Evolutionary conservation across 1,140 invertebrate species (phyloP).

Genomic region (Drosophila auraria): DNA sequence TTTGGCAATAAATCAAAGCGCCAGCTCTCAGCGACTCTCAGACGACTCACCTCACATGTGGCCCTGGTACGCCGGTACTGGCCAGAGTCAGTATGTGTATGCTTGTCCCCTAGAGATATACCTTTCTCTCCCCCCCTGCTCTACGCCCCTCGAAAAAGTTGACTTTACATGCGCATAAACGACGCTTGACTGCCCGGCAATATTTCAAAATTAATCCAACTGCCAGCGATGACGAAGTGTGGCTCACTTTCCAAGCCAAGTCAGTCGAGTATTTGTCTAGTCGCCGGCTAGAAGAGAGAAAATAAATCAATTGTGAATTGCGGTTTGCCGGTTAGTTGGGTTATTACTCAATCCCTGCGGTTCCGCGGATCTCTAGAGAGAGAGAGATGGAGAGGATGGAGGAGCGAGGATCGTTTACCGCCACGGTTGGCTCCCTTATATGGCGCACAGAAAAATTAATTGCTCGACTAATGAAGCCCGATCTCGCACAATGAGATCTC

Average conservation of each 20-base stretch:
- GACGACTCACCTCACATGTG: slow-evolving; percentile 69
- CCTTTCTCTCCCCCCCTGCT: slow-evolving; percentile 15
- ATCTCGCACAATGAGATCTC: slow-evolving; percentile 57
- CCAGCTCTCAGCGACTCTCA: slow-evolving; percentile 57
- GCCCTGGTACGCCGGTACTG: slow-evolving; percentile 50
- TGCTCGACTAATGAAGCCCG: slow-evolving; percentile 75
- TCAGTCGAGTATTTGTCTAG: slow-evolving; percentile 71
- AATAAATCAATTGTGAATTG: slow-evolving; percentile 76
- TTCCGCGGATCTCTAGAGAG: slow-evolving; percentile 1
- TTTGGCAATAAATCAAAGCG: slow-evolving; percentile 77
- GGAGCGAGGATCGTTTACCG: slow-evolving; percentile 31
- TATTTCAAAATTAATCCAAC: slow-evolving; percentile 84
- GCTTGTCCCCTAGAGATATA: slow-evolving; percentile 30
- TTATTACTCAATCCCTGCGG: slow-evolving; percentile 77
- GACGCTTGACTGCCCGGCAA: slow-evolving; percentile 60
- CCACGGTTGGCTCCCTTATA: slow-evolving; percentile 54
- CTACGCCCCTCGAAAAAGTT: slow-evolving; percentile 4
- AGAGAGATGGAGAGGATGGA: not conserved
- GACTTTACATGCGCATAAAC: slow-evolving; percentile 72
- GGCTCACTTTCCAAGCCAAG: slow-evolving; percentile 65
- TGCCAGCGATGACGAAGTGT: slow-evolving; percentile 82
- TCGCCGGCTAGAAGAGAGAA: slow-evolving; percentile 69
- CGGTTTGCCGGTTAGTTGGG: slow-evolving; percentile 61
- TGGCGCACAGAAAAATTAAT: slow-evolving; percentile 69
- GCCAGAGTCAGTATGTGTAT: slow-evolving; percentile 17